phyloP scores from a whole-genome alignment of 2,113 vertebrate genomes.

The Pelobates fuscus region DNA sequence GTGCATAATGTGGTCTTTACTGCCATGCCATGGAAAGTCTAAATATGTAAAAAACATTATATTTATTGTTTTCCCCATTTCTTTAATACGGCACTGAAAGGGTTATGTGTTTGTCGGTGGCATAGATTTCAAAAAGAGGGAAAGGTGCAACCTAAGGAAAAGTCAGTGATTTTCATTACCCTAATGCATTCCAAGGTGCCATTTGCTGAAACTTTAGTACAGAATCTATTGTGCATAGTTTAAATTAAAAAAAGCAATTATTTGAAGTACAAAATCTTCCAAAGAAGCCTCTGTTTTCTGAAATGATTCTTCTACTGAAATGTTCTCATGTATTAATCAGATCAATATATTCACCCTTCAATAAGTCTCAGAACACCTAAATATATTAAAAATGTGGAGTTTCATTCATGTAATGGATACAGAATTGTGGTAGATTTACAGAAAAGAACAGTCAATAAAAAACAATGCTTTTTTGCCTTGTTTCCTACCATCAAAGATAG shows the following conservation, averaged over 20 bases:
- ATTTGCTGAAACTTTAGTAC: conserved; percentile 9
- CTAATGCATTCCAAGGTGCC: conserved; percentile 30
- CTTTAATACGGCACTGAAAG: no score
- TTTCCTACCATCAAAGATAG: no score
- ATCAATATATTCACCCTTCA: not conserved
- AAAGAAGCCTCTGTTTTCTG: not conserved
- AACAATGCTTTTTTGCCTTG: not conserved
- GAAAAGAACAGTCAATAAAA: not conserved
- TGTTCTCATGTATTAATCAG: not conserved
- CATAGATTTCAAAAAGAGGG: not conserved
- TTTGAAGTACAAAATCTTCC: not conserved
- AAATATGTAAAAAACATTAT: no score
- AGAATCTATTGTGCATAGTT: conserved; percentile 14
- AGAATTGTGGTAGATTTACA: not conserved
- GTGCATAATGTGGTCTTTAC: no score
- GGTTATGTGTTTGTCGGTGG: no score
- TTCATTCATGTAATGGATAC: not conserved
- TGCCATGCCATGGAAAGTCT: no score
- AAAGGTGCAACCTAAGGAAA: not conserved
- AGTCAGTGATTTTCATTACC: conserved; percentile 14
- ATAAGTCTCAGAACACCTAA: not conserved
- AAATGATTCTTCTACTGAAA: not conserved
- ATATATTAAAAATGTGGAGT: not conserved
- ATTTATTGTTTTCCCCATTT: no score
- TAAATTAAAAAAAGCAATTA: not conserved